Evolutionary conservation across 2,113 vertebrate genomes (phyloP), one percentile per base, ranked within the genome.

Genomic region (Rhea pennata): DNA sequence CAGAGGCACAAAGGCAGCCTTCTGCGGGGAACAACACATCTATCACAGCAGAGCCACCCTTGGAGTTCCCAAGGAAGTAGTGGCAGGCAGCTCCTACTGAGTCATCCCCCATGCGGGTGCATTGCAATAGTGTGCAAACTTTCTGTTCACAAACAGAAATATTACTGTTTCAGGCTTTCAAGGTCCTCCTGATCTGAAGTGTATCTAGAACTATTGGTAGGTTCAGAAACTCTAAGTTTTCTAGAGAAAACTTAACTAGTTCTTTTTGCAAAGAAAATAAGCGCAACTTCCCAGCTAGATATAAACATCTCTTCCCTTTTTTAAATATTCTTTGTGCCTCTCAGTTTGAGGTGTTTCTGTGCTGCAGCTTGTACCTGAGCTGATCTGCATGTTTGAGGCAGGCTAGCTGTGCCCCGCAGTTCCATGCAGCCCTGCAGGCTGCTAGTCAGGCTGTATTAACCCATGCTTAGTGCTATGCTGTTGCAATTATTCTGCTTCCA

Each of bases 351-450:
- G 46, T 95, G 80, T 96, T 90, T 29, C 40, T 53, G 0, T 73
- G 62, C 67, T 83, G 71, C 36, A 40, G 61, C 16, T 5, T 13
- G 9, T 5, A 23, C 9, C 75, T n/a, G 75, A 86, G 54, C 12
- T 94, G 90, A 87, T 48, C 44, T 76, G 64, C 51, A 39, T 88
- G 39, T 76, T 53, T 92, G 59, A 86, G 90, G 58, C 42, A 90
- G 75, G 75, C 61, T 56, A 83, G 50, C 85, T 72, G 82, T 36
- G 54, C 53, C 40, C 64, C 79, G 48, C 15, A 64, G 67, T 75
- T 85, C 56, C 46, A 48, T 62, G 59, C 3, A 36, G 64, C 13
- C 79, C 73, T 66, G 59, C 3, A 36, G 64, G 67, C 79, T 36
- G 54, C 56, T 66, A 84, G 72, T 48, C 40, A 50, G 59, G 36